A percentile compares a stretch with the other conserved stretches of the same genome.
Conservation (phyloP, 2,113 vertebrate genomes). For the Crotalus viridis region DNA sequence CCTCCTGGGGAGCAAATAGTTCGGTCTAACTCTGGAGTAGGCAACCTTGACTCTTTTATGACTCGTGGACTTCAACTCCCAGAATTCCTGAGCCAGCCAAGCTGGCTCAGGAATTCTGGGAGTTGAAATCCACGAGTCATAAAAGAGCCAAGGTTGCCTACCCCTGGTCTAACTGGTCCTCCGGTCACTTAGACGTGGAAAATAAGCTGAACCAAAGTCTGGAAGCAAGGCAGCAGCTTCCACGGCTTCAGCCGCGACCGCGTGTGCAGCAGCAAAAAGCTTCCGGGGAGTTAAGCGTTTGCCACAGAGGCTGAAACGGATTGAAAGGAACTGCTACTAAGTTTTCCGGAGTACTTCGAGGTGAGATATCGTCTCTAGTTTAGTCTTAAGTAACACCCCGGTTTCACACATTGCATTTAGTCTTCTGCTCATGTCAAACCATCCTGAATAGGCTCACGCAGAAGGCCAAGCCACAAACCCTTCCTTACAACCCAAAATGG, state of each 20-base stretch:
- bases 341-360: neutral
- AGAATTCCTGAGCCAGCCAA: too few relatives aligned
- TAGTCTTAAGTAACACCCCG: neutral
- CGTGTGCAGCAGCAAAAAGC: neutral
- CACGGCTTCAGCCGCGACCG: neutral
- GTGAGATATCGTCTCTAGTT: neutral
- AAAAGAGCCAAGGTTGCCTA: too few relatives aligned
- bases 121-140: too few relatives aligned
- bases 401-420: neutral
- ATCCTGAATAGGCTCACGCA: neutral
- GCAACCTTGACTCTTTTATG: too few relatives aligned
- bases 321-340: neutral
- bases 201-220: neutral
- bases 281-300: neutral
- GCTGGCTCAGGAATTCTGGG: too few relatives aligned
- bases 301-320: neutral
- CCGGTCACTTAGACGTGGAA: neutral
- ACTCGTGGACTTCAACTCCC: too few relatives aligned
- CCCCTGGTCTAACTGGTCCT: neutral
- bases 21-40: neutral
- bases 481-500: neutral
- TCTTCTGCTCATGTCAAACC: neutral
- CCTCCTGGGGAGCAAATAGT: neutral
- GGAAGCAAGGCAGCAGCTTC: neutral
- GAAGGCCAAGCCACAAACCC: neutral